phyloP scores from a whole-genome alignment of 92 coral and sea anemone genomes.

The Chrysogorgia sp. region DNA sequence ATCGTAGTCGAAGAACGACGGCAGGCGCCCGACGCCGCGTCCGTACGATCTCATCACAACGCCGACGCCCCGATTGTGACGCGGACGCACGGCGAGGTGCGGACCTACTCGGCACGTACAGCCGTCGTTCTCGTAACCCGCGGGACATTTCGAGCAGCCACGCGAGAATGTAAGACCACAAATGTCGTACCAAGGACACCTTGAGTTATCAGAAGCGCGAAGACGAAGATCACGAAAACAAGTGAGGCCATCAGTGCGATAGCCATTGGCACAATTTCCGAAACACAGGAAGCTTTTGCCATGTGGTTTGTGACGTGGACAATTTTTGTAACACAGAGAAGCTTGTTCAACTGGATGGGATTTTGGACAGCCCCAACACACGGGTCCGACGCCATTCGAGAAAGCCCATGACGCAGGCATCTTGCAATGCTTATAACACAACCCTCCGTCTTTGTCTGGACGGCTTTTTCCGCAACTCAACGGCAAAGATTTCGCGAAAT shows the following conservation, averaged over 20 bases:
- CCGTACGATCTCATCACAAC: conserved; percentile 15
- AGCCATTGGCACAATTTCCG: conserved; percentile 27
- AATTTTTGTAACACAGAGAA: conserved; percentile 16
- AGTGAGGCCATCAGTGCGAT: conserved; percentile 27
- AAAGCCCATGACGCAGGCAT: conserved; percentile 1
- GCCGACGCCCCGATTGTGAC: conserved; percentile 28
- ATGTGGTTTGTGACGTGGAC: conserved; percentile 10
- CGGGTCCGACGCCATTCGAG: conserved; percentile 27
- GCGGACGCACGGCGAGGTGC: conserved; percentile 28
- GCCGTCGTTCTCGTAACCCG: conserved; percentile 35
- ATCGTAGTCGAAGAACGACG: conserved; percentile 19
- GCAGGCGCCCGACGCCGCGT: conserved; percentile 27
- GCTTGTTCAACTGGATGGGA: conserved; percentile 26
- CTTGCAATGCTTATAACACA: conserved; percentile 38
- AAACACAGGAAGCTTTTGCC: conserved; percentile 16
- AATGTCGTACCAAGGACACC: conserved; percentile 35
- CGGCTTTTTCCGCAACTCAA: background rate
- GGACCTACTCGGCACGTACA: conserved; percentile 20
- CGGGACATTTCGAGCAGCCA: conserved; percentile 40
- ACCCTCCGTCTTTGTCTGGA: conserved; percentile 10
- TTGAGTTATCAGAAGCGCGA: background rate
- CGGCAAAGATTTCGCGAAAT: conserved; percentile 1
- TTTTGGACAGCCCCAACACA: conserved; percentile 40
- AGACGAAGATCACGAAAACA: conserved; percentile 21
- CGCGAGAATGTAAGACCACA: conserved; percentile 37